phyloP scores from a whole-genome alignment of 2,797 vertebrate species.

The Anisognathus igniventris region DNA sequence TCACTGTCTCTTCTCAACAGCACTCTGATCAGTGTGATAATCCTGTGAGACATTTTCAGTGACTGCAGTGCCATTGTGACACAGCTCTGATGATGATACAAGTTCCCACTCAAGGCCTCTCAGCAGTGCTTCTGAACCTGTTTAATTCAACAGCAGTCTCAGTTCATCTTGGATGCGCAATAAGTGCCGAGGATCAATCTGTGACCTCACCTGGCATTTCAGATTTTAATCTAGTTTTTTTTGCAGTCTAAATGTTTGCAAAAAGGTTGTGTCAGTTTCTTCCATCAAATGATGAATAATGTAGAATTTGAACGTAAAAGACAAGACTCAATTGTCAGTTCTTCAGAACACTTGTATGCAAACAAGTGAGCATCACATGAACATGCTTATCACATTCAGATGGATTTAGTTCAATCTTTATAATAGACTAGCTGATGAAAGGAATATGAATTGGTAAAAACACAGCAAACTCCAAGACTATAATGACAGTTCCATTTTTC shows the following conservation, averaged over 20 bases:
- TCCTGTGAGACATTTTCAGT: neutral
- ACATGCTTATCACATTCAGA: neutral
- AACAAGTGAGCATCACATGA: neutral
- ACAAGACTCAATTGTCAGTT: neutral
- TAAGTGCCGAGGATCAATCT: conserved; percentile 7
- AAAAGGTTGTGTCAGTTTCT: conserved; percentile 57
- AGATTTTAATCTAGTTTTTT: conserved; percentile 33
- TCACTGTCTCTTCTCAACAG: neutral
- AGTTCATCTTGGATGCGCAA: neutral
- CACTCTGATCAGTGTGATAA: neutral
- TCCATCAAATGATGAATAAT: conserved; percentile 45
- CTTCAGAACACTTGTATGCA: neutral
- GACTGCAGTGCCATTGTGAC: neutral
- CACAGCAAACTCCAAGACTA: neutral
- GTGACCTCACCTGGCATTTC: conserved; percentile 59
- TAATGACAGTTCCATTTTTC: neutral
- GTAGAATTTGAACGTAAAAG: neutral
- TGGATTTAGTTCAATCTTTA: neutral
- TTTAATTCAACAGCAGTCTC: conserved; percentile 41
- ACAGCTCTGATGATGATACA: neutral
- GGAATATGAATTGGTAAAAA: neutral
- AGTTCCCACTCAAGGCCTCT: neutral
- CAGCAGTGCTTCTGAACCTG: neutral
- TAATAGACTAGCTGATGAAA: neutral
- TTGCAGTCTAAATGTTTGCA: conserved; percentile 50